Evolutionary conservation across 2,888 invertebrate species (phyloP).

Genomic region (Netelia virgata): DNA sequence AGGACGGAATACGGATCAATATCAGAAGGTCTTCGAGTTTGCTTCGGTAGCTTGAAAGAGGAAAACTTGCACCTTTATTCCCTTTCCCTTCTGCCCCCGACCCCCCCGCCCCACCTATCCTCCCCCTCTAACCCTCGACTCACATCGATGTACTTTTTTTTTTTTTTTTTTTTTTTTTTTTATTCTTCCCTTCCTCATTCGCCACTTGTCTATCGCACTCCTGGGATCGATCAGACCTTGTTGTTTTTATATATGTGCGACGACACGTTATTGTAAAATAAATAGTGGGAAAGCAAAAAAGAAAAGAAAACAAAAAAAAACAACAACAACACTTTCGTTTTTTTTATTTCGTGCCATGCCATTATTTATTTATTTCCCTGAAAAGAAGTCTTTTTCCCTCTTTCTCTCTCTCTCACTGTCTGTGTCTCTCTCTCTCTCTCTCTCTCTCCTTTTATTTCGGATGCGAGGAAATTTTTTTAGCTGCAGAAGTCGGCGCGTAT

Average conservation of each 20-base stretch:
- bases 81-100: constrained; percentile 35
- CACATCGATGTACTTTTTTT: background rate
- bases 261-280: no score
- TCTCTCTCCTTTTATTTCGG: no score
- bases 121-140: background rate
- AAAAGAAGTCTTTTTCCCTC: no score
- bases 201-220: constrained; percentile 31
- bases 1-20: constrained; percentile 80
- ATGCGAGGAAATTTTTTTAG: no score
- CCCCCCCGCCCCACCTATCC: constrained; percentile 8
- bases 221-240: constrained; percentile 56
- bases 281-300: no score
- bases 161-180: constrained; percentile 34
- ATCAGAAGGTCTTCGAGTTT: constrained; percentile 75
- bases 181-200: constrained; percentile 23
- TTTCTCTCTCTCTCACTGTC: no score
- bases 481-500: no score
- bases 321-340: no score
- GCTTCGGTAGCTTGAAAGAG: constrained; percentile 68
- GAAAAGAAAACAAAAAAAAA: no score
- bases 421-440: no score
- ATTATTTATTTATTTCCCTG: no score
- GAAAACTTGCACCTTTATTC: constrained; percentile 63
- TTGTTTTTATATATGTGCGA: background rate
- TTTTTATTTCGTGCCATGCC: no score